Evolutionary conservation across 2,888 invertebrate genomes (phyloP).

Genomic region (Teleogryllus oceanicus): DNA sequence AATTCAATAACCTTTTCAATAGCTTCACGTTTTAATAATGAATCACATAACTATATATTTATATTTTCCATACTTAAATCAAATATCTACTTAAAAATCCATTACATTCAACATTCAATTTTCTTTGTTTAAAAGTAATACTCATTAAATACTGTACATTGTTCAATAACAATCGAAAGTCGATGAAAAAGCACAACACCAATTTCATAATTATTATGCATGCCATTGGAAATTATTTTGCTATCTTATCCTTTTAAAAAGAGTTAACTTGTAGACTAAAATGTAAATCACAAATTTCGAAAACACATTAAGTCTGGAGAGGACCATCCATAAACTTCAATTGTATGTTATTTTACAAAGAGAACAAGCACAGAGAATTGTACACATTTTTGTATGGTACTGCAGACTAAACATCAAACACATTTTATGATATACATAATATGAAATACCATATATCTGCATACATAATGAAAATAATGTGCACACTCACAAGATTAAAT

Average conservation of each 20-base stretch:
- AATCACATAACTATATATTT: background rate
- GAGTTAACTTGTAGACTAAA: constrained; percentile 18
- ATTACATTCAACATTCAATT: constrained; percentile 18
- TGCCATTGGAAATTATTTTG: background rate
- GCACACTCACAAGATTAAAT: background rate
- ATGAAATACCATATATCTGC: constrained; percentile 6
- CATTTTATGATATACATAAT: background rate
- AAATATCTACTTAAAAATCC: constrained; percentile 6
- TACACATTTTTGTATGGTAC: background rate
- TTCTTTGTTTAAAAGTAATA: constrained; percentile 27
- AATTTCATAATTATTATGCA: constrained; percentile 29
- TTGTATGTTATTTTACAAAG: background rate
- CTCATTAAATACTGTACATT: constrained; percentile 28
- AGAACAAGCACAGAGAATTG: constrained; percentile 2
- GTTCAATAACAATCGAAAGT: constrained; percentile 23
- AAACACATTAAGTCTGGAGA: constrained; percentile 1
- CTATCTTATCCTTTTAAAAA: constrained; percentile 8
- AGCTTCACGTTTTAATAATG: constrained; percentile 25
- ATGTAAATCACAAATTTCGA: constrained; percentile 18
- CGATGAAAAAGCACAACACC: constrained; percentile 35
- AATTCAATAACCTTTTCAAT: constrained; percentile 28
- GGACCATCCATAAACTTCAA: constrained; percentile 10
- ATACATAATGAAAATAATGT: background rate
- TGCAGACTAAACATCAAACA: constrained; percentile 3
- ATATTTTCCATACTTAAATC: constrained; percentile 22